phyloP scores from a whole-genome alignment of 2,113 vertebrate species.

The Ploceus nigricollis region DNA sequence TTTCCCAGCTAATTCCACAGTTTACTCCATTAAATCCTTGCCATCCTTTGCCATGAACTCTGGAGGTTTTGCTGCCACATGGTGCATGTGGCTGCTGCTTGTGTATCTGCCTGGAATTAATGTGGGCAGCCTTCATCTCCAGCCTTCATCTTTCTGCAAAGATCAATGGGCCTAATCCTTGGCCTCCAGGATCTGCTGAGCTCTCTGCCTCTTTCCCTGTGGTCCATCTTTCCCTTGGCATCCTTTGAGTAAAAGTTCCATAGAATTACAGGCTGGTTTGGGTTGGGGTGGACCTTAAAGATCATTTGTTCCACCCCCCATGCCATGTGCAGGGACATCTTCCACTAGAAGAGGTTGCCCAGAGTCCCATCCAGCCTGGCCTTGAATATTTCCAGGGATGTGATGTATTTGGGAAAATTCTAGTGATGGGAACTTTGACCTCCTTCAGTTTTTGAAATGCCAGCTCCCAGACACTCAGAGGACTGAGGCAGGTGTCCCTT shows the following conservation, averaged over 20 bases:
- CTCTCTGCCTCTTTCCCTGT: constrained; percentile 3
- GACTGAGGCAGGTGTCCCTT: background rate
- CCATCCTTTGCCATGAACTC: constrained; percentile 54
- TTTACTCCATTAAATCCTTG: constrained; percentile 50
- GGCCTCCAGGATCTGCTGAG: background rate
- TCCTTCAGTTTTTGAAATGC: background rate
- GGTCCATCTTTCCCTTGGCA: background rate
- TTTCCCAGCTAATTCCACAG: constrained; percentile 63
- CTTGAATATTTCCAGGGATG: background rate
- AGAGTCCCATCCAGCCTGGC: background rate
- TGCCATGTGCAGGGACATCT: background rate
- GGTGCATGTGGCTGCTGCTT: background rate
- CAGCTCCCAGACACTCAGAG: background rate
- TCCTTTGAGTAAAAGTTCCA: background rate
- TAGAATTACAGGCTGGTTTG: background rate
- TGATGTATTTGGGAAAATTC: background rate
- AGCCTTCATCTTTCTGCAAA: constrained; percentile 9
- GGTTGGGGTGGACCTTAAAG: background rate
- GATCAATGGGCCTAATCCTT: background rate
- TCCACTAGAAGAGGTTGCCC: background rate
- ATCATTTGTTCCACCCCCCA: background rate
- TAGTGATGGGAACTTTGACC: background rate
- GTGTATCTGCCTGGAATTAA: constrained; percentile 16
- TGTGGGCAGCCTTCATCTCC: background rate
- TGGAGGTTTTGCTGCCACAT: constrained; percentile 44